phyloP scores from a whole-genome alignment of 1,140 invertebrate species.

The Drosophila kurseongensis region DNA sequence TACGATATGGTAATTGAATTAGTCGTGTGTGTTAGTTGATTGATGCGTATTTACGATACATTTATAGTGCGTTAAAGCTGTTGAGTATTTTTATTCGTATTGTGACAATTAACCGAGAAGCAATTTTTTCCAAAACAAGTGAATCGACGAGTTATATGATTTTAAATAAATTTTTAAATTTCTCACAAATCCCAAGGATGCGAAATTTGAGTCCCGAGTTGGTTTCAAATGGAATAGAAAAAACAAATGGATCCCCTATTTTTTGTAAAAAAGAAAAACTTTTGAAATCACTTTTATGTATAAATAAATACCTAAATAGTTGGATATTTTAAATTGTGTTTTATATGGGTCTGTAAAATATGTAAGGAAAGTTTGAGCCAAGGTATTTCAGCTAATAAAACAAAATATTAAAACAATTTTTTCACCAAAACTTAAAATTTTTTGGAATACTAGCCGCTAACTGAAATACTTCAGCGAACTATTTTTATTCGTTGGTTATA shows the following conservation, averaged over 20 bases:
- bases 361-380: too few relatives aligned
- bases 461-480: too few relatives aligned
- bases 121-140: constrained; percentile 58
- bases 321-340: constrained; percentile 21
- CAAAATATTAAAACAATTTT: too few relatives aligned
- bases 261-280: constrained; percentile 63
- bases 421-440: too few relatives aligned
- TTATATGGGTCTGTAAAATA: neutral
- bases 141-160: constrained; percentile 25
- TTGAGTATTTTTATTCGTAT: constrained; percentile 76
- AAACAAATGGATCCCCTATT: constrained; percentile 54
- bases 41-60: constrained; percentile 58
- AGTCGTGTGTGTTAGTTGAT: constrained; percentile 63
- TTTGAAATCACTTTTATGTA: constrained; percentile 75
- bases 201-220: constrained; percentile 51
- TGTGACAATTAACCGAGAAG: constrained; percentile 77
- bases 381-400: too few relatives aligned
- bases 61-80: constrained; percentile 70
- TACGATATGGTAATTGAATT: constrained; percentile 57
- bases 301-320: constrained; percentile 62
- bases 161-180: constrained; percentile 11
- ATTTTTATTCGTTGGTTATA: too few relatives aligned
- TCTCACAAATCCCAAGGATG: constrained; percentile 52
- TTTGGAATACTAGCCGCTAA: too few relatives aligned
- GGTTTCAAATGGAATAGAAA: constrained; percentile 63